Evolutionary conservation across 2,888 invertebrate genomes (phyloP), one percentile per base, ranked within the genome.

Genomic region (Pristionchus mayeri): DNA sequence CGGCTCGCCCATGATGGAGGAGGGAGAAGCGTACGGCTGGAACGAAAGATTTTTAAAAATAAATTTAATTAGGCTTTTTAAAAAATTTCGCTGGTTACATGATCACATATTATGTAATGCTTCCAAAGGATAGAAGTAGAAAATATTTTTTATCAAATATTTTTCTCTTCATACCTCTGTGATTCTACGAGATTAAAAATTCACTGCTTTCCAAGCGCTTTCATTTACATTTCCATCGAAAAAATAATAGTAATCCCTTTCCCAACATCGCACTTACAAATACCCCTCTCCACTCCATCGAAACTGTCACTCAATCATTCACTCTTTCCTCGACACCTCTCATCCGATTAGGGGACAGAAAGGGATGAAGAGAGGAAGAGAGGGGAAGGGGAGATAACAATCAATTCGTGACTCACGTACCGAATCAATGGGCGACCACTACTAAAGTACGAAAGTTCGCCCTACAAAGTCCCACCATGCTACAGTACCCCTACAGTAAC

Each of bases 21-120:
- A 54, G 24, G 52, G 79, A 34, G 54, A 24, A 0, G 79, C 54
- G 54, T 79, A 79, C 24, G 52, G 79, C 79, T 52, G 79, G 11
- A 76, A 50, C 24, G 27, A 50, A 50, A 2, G n/a, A 30, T 34
- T 18, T n/a, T 63, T n/a, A 71, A 40, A 18, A 7, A 40, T 71
- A 6, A n/a, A 40, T 37, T 71, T n/a, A 21, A 27, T 27, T 60
- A 60, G 7, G 18, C 4, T 3, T 60, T n/a, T n/a, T n/a, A n/a
- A n/a, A n/a, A n/a, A n/a, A n/a, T n/a, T 21, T 13, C 21, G 54
- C 54, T 16, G 4, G 54, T 54, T 21, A 54, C 7, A 21, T 54
- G 13, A 54, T 18, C 54, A 54, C 21, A 13, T n/a, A 16, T 54
- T 54, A 4, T 54, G n/a, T 48, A 7, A 48, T 21, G 54, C 54